phyloP scores from a whole-genome alignment of 2,888 invertebrate genomes.

The Drosophila vallismaia region DNA sequence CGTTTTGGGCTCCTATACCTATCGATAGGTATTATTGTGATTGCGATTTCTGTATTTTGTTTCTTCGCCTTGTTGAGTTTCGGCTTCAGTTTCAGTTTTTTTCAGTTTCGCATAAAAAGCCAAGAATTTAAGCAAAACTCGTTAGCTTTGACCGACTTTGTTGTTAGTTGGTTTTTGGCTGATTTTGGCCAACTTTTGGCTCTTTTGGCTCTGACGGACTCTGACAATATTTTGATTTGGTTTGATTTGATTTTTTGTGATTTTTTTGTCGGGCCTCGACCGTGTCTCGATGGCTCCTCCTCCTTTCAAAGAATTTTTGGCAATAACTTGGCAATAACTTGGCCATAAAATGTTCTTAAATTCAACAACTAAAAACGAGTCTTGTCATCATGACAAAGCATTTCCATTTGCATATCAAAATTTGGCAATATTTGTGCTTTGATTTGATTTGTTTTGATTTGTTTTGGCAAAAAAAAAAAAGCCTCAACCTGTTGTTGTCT shows the following conservation, averaged over 20 bases:
- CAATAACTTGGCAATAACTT: too few species aligned
- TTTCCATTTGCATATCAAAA: conserved; percentile 19
- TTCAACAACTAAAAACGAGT: too few species aligned
- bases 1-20: conserved; percentile 10
- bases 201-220: conserved; percentile 27
- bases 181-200: conserved; percentile 42
- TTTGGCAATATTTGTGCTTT: conserved; percentile 7
- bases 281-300: too few species aligned
- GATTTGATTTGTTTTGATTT: too few species aligned
- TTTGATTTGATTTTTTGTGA: conserved; percentile 17
- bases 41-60: conserved; percentile 6
- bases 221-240: conserved; percentile 7
- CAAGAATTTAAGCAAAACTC: conserved; percentile 62
- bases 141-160: conserved; percentile 77
- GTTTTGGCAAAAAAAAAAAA: too few species aligned
- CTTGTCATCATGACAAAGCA: conserved; percentile 26
- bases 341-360: conserved; percentile 23
- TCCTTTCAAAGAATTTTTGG: too few species aligned
- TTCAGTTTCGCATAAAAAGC: conserved; percentile 40
- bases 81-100: conserved; percentile 25
- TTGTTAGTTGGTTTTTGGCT: conserved; percentile 23
- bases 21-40: conserved; percentile 33
- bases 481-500: too few species aligned
- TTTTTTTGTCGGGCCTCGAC: conserved; percentile 25
- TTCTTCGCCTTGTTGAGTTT: background rate